Evolutionary conservation across 2,113 vertebrate species (phyloP), one percentile per base, ranked within the genome.

Genomic region (Hippocampus mohnikei): DNA sequence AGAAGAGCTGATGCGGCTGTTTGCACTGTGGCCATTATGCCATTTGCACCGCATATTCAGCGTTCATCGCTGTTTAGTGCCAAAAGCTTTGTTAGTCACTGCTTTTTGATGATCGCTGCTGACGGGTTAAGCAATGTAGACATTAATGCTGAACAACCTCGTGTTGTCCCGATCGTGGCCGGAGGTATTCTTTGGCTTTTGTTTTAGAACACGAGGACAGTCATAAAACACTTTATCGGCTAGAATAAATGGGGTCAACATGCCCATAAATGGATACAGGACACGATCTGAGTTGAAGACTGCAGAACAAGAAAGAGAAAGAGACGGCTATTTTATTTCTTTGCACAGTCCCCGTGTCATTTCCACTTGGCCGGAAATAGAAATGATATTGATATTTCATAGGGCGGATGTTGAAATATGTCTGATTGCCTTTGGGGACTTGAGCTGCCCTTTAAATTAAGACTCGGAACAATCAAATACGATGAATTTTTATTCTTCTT

Each of bases 401-500:
- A 75, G 63, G 50, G 67, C 73, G 81, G 77, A 77, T 91, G 81
- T 89, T 86, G 87, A 91, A 88, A 86, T 87, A 86, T 89, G 74
- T 86, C 85, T 87, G 78, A 90, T 85, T 77, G 81, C 67, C 87
- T 89, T 81, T 81, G 82, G 78, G 82, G 87, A 88, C 81, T 82
- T 77, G 75, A 72, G 67, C 75, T 82, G 81, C 81, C 75, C 75
- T 90, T 87, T 89, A 82, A 89, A 89, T 89, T 87, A 89, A 82
- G 81, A 84, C 80, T 76, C 20, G 23, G 83, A 88, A 90, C 91
- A 91, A 91, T 92, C 89, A 91, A 88, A 91, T 88, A 84, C 88
- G 74, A 89, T 91, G 89, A 90, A 89, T 90, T 92, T 91, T 88
- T 91, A 91, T 90, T 89, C 88, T 84, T 84, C 84, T 85, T 91